Evolutionary conservation across 1,140 invertebrate genomes (phyloP).

Genomic region (Cherax quadricarinatus): DNA sequence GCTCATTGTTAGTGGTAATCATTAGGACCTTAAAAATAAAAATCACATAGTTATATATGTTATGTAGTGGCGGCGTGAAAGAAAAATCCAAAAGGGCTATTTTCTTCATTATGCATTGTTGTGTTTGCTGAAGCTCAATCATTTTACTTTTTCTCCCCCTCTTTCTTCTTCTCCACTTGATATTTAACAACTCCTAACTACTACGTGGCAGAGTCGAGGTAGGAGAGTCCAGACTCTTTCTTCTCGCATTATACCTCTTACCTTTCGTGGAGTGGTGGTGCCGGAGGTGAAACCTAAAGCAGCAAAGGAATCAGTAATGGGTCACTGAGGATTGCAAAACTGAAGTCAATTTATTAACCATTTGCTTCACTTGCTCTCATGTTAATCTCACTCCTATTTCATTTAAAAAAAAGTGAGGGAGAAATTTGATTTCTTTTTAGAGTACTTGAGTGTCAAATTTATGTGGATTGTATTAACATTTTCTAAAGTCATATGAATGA

Average conservation of each 20-base stretch:
- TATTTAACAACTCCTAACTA: slow-evolving; percentile 32
- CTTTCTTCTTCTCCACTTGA: slow-evolving; percentile 19
- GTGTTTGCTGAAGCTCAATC: slow-evolving; percentile 54
- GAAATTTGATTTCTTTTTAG: no score
- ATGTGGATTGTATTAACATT: no score
- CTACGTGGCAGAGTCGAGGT: slow-evolving; percentile 40
- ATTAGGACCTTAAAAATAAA: slow-evolving; percentile 17
- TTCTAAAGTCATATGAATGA: no score
- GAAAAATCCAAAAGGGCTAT: slow-evolving; percentile 38
- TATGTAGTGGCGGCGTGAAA: slow-evolving; percentile 52
- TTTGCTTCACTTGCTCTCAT: no score
- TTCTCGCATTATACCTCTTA: background rate
- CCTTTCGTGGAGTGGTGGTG: slow-evolving; percentile 40
- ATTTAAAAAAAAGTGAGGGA: no score
- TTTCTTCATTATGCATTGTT: slow-evolving; percentile 47
- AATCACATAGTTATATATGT: slow-evolving; percentile 35
- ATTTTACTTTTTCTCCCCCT: slow-evolving; percentile 1
- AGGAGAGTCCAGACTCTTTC: slow-evolving; percentile 43
- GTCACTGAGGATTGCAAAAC: no score
- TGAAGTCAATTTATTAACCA: no score
- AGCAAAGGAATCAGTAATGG: background rate
- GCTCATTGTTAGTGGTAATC: slow-evolving; percentile 49
- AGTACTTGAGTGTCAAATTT: no score
- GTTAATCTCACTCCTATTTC: no score
- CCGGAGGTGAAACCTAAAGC: slow-evolving; percentile 14